A percentile compares a stretch with the other conserved stretches of the same genome.
These are phyloP conservation scores for Fabriciana adippe DNA, from an alignment of 2,888 invertebrate species.

Conservation along the genomic window DNA sequence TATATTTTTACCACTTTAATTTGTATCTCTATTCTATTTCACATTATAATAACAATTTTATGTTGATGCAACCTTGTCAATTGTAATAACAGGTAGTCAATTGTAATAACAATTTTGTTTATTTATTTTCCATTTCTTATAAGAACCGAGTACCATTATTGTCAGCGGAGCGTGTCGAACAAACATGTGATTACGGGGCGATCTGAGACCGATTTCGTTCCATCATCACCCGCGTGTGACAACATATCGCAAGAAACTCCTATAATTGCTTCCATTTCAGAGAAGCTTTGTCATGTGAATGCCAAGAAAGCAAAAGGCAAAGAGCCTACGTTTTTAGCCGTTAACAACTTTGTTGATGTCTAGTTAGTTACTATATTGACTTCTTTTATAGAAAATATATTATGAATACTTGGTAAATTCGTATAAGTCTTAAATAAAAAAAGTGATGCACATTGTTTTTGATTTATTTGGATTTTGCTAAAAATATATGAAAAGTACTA, in stretches of 20 bases:
- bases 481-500: too few species aligned
- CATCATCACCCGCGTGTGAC: slow-evolving; percentile 50
- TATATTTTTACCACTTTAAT: too few species aligned
- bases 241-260: slow-evolving; percentile 57
- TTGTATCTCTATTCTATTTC: too few species aligned
- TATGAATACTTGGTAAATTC: too few species aligned
- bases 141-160: slow-evolving; percentile 42
- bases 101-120: neutral
- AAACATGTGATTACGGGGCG: slow-evolving; percentile 61
- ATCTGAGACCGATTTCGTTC: slow-evolving; percentile 43
- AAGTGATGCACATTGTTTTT: too few species aligned
- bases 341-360: neutral
- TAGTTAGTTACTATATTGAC: neutral
- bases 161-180: slow-evolving; percentile 64
- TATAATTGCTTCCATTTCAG: slow-evolving; percentile 60
- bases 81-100: too few species aligned
- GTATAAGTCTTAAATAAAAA: too few species aligned
- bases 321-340: neutral
- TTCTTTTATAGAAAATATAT: too few species aligned
- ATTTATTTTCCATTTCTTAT: slow-evolving; percentile 54
- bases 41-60: too few species aligned
- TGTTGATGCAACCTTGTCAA: too few species aligned
- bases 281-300: slow-evolving; percentile 43
- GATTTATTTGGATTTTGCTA: too few species aligned
- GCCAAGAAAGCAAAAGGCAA: slow-evolving; percentile 12